A percentile compares a stretch with the other conserved stretches of the same genome.
Evolutionary conservation across 2,113 vertebrate genomes (phyloP).

Genomic region (Hippocampus guttulatus): DNA sequence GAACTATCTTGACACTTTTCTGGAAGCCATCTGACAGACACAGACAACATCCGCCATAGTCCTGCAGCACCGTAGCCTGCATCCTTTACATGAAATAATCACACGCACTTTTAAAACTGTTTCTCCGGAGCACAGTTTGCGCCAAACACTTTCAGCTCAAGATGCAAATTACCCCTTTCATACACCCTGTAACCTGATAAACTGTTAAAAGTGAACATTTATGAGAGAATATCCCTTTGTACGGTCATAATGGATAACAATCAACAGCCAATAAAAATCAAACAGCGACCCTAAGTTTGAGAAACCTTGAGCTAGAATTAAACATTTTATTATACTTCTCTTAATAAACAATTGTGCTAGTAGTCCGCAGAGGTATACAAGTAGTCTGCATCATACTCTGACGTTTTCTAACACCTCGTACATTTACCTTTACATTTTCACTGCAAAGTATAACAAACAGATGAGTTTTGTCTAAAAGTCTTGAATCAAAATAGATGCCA

Average conservation of each 20-base stretch:
- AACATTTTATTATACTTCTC: background rate
- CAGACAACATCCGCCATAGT: background rate
- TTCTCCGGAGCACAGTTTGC: background rate
- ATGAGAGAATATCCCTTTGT: background rate
- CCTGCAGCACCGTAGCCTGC: background rate
- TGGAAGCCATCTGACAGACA: constrained; percentile 18
- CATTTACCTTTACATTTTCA: background rate
- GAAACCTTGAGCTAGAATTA: background rate
- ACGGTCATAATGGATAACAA: background rate
- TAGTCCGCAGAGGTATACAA: background rate
- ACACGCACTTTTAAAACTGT: background rate
- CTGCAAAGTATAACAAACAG: background rate
- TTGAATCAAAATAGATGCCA: background rate
- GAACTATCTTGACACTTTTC: constrained; percentile 32
- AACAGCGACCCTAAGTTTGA: background rate
- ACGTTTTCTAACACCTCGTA: too few species aligned
- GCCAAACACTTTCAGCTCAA: background rate
- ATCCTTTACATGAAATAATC: background rate
- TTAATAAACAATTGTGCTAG: background rate
- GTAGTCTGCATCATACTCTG: background rate
- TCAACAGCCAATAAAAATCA: background rate
- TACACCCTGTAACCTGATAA: too few species aligned
- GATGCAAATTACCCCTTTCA: background rate
- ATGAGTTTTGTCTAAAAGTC: background rate
- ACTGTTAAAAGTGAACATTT: background rate